Conservation (phyloP, 2,888 invertebrate genomes). For the Idaea dimidiata region DNA sequence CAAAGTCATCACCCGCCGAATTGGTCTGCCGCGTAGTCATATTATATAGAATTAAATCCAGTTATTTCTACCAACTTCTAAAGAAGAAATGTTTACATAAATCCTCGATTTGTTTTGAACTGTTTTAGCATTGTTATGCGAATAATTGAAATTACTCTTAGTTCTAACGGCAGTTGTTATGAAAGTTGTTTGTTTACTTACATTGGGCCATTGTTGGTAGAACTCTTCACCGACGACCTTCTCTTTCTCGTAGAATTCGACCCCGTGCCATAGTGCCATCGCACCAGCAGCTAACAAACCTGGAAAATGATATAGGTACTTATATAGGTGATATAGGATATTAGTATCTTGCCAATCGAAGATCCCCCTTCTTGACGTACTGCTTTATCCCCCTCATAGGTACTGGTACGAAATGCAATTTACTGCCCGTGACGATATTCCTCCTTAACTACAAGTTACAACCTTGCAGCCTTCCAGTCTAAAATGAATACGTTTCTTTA, state of each 20-base stretch:
- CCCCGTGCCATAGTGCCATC: slow-evolving; percentile 98
- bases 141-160: neutral
- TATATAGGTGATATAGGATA: too few relatives aligned
- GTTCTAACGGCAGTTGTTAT: neutral
- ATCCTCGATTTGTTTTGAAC: neutral
- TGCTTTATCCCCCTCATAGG: too few relatives aligned
- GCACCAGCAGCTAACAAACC: slow-evolving; percentile 95
- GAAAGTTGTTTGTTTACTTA: slow-evolving; percentile 68
- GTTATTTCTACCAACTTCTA: neutral
- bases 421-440: too few relatives aligned
- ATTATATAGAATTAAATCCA: slow-evolving; percentile 6
- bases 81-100: neutral
- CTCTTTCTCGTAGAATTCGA: slow-evolving; percentile 97
- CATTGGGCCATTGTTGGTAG: slow-evolving; percentile 95
- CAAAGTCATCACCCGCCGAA: too few relatives aligned
- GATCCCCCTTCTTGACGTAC: too few relatives aligned
- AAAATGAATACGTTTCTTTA: too few relatives aligned
- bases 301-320: slow-evolving; percentile 54
- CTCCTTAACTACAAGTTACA: too few relatives aligned
- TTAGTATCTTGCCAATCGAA: neutral
- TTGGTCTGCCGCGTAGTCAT: too few relatives aligned
- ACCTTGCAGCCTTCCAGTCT: too few relatives aligned
- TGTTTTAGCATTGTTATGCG: neutral
- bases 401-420: too few relatives aligned
- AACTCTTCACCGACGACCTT: slow-evolving; percentile 95